Base-by-base conservation (phyloP, 2,888 invertebrate genomes). In the Dilophus febrilis region DNA sequence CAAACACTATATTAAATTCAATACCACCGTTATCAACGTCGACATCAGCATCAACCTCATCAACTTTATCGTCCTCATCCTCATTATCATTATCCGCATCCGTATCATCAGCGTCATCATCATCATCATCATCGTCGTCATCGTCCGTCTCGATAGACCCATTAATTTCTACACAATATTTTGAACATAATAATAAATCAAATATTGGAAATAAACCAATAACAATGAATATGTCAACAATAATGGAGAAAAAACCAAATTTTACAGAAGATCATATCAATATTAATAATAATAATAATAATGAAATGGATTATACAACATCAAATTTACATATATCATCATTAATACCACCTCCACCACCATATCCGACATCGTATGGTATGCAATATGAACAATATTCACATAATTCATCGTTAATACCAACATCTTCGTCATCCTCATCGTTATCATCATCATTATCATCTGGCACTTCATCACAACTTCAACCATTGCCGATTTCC, bases 271-370 rank as follows among this genome's bases (percentile, higher is more conserved):
- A 22, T 6, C 22, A 22, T 8, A 22, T 22, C 5, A 22, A n/a
- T n/a, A n/a, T n/a, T n/a, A n/a, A n/a, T n/a, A n/a, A 8, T 11
- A 27, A 27, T 27, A 6, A 11, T 8, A 27, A 11, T n/a, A 11
- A 11, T 29, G 29, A 29, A n/a, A 8, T 29, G 11, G 12, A 13
- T 29, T 27, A 27, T 13, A n/a, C 14, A 12, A 13, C 36, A 26
- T n/a, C n/a, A n/a, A 36, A 36, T 26, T 8, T 36, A n/a, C 36
- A 36, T 6, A 8, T 36, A 14, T 22, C 35, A 6, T n/a, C n/a
- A n/a, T n/a, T n/a, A n/a, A n/a, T n/a, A n/a, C n/a, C n/a, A n/a
- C 36, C 36, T 6, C 36, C 32, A 14, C 32, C 22, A 38, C 13
- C 16, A 26, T 13, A 14, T 32, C 14, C 14, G 14, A n/a, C 34